Evolutionary conservation across 2,113 vertebrate species (phyloP).

Genomic region (Dunckerocampus dactyliophorus): DNA sequence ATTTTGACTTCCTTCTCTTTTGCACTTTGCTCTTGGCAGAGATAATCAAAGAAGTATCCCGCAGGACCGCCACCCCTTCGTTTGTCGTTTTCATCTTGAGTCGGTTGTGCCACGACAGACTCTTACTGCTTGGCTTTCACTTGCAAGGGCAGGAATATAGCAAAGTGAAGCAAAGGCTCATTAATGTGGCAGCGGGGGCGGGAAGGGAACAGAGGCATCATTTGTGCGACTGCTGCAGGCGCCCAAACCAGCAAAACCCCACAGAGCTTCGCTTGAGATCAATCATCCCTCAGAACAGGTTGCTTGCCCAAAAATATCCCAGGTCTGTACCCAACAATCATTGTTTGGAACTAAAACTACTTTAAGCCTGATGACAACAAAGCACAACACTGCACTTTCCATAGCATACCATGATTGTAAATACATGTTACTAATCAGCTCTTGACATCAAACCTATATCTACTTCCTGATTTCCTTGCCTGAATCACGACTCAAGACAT

Average conservation of each 20-base stretch:
- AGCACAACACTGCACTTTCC: too few relatives aligned
- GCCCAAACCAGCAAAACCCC: constrained; percentile 25
- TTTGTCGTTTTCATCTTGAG: neutral
- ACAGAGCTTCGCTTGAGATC: constrained; percentile 38
- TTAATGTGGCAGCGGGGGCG: constrained; percentile 38
- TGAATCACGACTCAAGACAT: constrained; percentile 39
- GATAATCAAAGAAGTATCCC: neutral
- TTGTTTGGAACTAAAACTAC: neutral
- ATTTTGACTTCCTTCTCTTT: too few relatives aligned
- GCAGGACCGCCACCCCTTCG: neutral
- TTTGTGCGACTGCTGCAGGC: constrained; percentile 40
- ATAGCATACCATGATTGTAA: neutral
- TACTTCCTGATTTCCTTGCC: neutral
- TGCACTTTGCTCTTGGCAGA: too few relatives aligned
- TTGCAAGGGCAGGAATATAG: constrained; percentile 57
- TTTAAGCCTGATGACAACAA: too few relatives aligned
- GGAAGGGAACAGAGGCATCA: constrained; percentile 48
- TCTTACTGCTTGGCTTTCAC: constrained; percentile 62
- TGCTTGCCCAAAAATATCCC: constrained; percentile 42
- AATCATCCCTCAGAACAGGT: constrained; percentile 30
- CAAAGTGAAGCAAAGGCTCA: constrained; percentile 52
- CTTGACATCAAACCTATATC: neutral
- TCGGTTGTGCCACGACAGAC: constrained; percentile 2
- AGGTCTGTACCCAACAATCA: constrained; percentile 15
- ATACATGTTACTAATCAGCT: neutral